Base-by-base conservation (phyloP, 1,140 invertebrate species). In the Drosophila auraria region DNA sequence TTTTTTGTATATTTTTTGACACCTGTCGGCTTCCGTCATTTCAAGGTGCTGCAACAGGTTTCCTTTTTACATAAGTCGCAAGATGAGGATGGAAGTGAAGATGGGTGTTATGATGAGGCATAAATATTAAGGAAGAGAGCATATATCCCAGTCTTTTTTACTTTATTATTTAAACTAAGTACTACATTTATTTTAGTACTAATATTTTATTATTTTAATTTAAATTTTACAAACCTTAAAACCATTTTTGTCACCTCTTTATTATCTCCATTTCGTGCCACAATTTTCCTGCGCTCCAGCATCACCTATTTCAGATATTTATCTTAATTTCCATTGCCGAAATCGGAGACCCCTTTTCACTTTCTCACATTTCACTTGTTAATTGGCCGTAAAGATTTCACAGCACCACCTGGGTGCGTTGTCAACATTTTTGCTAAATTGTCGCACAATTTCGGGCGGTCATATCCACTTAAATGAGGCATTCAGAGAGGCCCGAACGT, bases 331-430 rank as follows among this genome's bases (percentile, higher is more conserved):
- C 25, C 57, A 79, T 73, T n/a, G 11, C 40, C 42, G n/a, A 58
- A 76, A 45, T 36, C 27, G 5, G 27, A 44, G 8, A n/a, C 54
- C 25, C 56, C 53, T 51, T 84, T 84, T 87, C 74, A 73, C 86
- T 90, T 89, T 82, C 77, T 59, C 57, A 66, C 64, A 80, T 87
- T 87, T 87, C 73, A 74, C 72, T 36, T 56, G 54, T 69, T 75
- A 80, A 75, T 80, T 66, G 77, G 56, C 56, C 53, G 38, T 44
- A 74, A 70, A 76, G 66, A 73, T 61, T 60, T 51, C 47, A 51
- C 66, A 78, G 58, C 57, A 45, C 12, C 42, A 65, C 11, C 62
- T 77, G 82, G 83, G 83, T 69, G 83, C 66, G 80, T 58, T 61
- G 50, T 47, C 63, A 70, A 72, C 25, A 17, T 25, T 72, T 72